Evolutionary conservation across 1,140 invertebrate species (phyloP), one percentile per base, ranked within the genome.

Genomic region (Tetraneura akinire): DNA sequence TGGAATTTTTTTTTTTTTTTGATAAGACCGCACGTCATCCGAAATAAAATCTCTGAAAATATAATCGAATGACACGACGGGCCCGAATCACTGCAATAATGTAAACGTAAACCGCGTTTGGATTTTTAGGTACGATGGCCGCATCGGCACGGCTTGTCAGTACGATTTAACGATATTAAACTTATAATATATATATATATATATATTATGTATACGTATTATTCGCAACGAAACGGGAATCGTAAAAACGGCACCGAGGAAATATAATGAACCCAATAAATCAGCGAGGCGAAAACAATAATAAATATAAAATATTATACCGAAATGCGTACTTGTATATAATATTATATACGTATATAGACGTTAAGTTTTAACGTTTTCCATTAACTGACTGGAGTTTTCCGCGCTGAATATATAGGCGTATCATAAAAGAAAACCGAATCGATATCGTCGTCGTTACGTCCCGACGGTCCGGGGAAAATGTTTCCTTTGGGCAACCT

Each of bases 201-300:
- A n/a, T n/a, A n/a, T n/a, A n/a, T n/a, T n/a, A n/a, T n/a, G n/a
- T n/a, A n/a, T n/a, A 45, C 23, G 23, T 68, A 45, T 68, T 68
- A 45, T 68, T 45, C 14, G 4, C n/a, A 45, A 68, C 37, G 8
- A 42, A 68, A 68, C 23, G 16, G 37, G 10, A 68, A 68, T 68
- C 37, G n/a, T 68, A 45, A 68, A 42, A 68, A 42, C n/a, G 21
- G 37, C 13, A 68, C 32, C 9, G 11, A 23, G n/a, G 45, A 23
- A 14, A 45, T 21, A 45, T 45, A 68, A 68, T 68, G 64, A 68
- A 68, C 37, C 37, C 21, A 21, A 68, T 68, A 68, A 68, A 68
- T 68, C 64, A 68, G 21, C 32, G 23, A 68, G 32, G 14, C 64
- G 37, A 45, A 68, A 68, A 68, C 64, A 68, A 45, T 68, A 45